Percentiles rank a stretch among this genome's conserved stretches.
Evolutionary conservation across 1,140 invertebrate genomes (phyloP).

Genomic region (Colletes gigas): DNA sequence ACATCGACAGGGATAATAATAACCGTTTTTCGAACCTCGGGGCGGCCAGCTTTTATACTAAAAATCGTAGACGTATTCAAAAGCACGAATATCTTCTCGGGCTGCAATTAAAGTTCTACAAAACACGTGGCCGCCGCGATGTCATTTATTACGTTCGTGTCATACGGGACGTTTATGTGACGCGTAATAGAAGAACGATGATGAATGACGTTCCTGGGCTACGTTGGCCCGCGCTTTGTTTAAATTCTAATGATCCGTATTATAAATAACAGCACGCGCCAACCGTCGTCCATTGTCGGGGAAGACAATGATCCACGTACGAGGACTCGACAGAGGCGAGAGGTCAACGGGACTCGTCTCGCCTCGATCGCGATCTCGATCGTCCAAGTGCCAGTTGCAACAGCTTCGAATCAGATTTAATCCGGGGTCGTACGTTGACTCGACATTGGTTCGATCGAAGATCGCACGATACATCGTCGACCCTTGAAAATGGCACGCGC

Average conservation of each 20-base stretch:
- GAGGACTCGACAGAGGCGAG: slow-evolving; percentile 20
- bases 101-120: slow-evolving; percentile 29
- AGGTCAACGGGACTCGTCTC: slow-evolving; percentile 59
- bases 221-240: slow-evolving; percentile 51
- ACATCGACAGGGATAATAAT: neutral
- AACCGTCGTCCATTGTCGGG: slow-evolving; percentile 50
- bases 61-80: neutral
- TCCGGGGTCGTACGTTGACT: slow-evolving; percentile 60
- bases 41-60: no score
- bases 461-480: slow-evolving; percentile 31
- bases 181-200: slow-evolving; percentile 43
- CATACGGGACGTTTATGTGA: slow-evolving; percentile 34
- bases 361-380: slow-evolving; percentile 45
- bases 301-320: slow-evolving; percentile 47
- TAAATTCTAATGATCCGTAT: slow-evolving; percentile 61
- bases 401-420: slow-evolving; percentile 56
- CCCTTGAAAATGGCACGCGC: slow-evolving; percentile 10
- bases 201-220: slow-evolving; percentile 35
- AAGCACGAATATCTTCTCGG: neutral
- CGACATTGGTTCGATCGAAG: slow-evolving; percentile 49
- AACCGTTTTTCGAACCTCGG: neutral
- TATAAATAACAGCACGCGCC: slow-evolving; percentile 63
- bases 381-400: slow-evolving; percentile 50
- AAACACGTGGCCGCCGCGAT: slow-evolving; percentile 4
- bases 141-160: slow-evolving; percentile 39